A percentile compares a stretch with the other conserved stretches of the same genome.
Evolutionary conservation across 2,888 invertebrate genomes (phyloP).

Genomic region (Drosophila mulleri): DNA sequence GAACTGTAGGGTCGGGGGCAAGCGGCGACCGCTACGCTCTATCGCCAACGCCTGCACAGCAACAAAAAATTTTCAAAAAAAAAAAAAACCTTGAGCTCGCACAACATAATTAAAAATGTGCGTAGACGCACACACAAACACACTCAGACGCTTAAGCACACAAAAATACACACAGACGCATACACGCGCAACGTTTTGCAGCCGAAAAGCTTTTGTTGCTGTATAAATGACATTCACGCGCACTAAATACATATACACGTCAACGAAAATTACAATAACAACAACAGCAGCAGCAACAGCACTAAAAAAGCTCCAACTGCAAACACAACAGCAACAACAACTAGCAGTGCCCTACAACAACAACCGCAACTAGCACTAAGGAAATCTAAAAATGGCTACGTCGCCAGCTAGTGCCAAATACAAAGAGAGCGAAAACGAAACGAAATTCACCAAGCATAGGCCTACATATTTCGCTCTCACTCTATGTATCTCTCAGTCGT

Average conservation of each 20-base stretch:
- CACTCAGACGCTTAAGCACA: conserved; percentile 11
- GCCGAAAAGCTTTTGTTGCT: conserved; percentile 70
- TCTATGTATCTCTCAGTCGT: background rate
- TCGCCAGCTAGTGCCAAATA: conserved; percentile 26
- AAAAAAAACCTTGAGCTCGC: conserved; percentile 80
- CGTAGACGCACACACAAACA: conserved; percentile 66
- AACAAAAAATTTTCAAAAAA: conserved; percentile 49
- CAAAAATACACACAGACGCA: conserved; percentile 22
- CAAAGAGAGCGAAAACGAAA: conserved; percentile 13
- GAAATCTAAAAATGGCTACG: conserved; percentile 47
- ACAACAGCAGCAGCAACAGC: conserved; percentile 1
- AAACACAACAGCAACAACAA: conserved; percentile 63
- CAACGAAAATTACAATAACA: conserved; percentile 18
- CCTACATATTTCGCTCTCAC: conserved; percentile 18
- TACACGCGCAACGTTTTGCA: conserved; percentile 57
- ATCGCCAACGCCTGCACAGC: conserved; percentile 74
- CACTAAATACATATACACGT: conserved; percentile 60
- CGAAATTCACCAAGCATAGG: conserved; percentile 23
- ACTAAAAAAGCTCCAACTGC: conserved; percentile 70
- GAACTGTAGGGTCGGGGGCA: conserved; percentile 1
- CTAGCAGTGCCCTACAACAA: conserved; percentile 14
- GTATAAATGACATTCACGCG: conserved; percentile 78
- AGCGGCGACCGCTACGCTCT: conserved; percentile 43
- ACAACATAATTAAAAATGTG: conserved; percentile 82
- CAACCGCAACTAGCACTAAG: conserved; percentile 19